These are phyloP conservation scores for Rhinoderma darwinii DNA, from an alignment of 2,113 vertebrate species.

Conservation along the genomic window DNA sequence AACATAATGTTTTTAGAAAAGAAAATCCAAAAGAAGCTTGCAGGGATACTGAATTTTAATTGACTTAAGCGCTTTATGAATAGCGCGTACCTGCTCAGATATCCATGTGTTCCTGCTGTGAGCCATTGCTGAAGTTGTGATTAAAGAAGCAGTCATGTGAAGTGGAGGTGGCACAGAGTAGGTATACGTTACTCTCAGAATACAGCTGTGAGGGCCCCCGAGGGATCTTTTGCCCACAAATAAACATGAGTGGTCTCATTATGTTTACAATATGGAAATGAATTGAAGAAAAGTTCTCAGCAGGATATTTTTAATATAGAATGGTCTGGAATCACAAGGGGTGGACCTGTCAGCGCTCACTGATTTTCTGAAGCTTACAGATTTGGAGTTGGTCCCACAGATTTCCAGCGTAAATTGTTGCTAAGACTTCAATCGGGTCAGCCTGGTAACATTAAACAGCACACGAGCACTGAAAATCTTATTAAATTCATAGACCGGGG, in stretches of 20 bases:
- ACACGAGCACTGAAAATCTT: background rate
- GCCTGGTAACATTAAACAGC: slow-evolving; percentile 7
- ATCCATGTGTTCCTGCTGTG: slow-evolving; percentile 36
- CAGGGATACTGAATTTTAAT: slow-evolving; percentile 33
- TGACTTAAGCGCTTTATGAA: slow-evolving; percentile 39
- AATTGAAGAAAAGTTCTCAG: slow-evolving; percentile 57
- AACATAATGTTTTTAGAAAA: slow-evolving; percentile 25
- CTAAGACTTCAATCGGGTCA: background rate
- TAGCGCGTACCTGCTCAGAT: slow-evolving; percentile 40
- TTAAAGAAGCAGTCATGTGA: slow-evolving; percentile 52
- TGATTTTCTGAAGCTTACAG: slow-evolving; percentile 48
- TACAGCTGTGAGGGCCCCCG: slow-evolving; percentile 53
- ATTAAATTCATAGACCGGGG: background rate
- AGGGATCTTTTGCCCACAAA: slow-evolving; percentile 57
- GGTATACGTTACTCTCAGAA: slow-evolving; percentile 35
- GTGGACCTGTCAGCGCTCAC: slow-evolving; percentile 53
- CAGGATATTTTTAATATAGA: slow-evolving; percentile 57
- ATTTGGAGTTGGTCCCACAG: slow-evolving; percentile 32
- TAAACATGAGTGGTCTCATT: slow-evolving; percentile 60
- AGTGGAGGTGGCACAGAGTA: slow-evolving; percentile 24
- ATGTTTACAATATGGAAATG: slow-evolving; percentile 61
- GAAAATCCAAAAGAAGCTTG: slow-evolving; percentile 23
- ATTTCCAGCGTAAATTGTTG: slow-evolving; percentile 41
- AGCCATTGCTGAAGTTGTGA: slow-evolving; percentile 39
- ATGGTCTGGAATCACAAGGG: slow-evolving; percentile 40